Evolutionary conservation across 1,140 invertebrate species (phyloP).

Genomic region (Antheraea mylitta): DNA sequence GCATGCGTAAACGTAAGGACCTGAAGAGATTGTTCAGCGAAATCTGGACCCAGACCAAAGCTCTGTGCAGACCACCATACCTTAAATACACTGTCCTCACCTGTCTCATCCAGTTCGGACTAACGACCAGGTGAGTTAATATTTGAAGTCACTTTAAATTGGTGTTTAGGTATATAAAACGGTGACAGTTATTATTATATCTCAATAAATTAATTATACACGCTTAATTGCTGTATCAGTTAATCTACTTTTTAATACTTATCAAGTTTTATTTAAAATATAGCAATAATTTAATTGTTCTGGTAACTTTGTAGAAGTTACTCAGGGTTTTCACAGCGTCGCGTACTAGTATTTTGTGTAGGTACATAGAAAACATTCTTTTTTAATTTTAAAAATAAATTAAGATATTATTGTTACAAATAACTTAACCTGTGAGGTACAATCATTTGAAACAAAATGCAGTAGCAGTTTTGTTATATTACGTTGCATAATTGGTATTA

Average conservation of each 20-base stretch:
- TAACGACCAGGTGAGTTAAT: conserved; percentile 82
- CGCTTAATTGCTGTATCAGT: neutral
- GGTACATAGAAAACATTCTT: too few species aligned
- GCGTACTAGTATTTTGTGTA: too few species aligned
- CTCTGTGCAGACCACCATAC: conserved; percentile 84
- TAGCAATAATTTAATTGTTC: too few species aligned
- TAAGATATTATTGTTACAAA: too few species aligned
- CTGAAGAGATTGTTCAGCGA: conserved; percentile 82
- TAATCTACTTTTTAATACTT: neutral
- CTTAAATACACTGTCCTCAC: conserved; percentile 85
- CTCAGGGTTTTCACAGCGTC: too few species aligned
- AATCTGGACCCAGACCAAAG: conserved; percentile 84
- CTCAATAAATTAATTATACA: neutral
- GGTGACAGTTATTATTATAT: neutral
- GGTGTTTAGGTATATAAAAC: neutral
- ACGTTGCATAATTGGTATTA: too few species aligned
- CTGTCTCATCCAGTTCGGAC: conserved; percentile 86
- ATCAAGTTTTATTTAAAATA: neutral
- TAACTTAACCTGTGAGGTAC: too few species aligned
- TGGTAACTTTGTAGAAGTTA: too few species aligned
- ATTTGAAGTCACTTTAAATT: neutral
- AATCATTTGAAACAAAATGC: too few species aligned
- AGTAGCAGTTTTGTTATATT: too few species aligned
- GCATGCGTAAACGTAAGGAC: conserved; percentile 83
- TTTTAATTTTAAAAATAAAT: too few species aligned